Base-by-base conservation (phyloP, 1,140 invertebrate genomes). In the Tetramorium alpestre region DNA sequence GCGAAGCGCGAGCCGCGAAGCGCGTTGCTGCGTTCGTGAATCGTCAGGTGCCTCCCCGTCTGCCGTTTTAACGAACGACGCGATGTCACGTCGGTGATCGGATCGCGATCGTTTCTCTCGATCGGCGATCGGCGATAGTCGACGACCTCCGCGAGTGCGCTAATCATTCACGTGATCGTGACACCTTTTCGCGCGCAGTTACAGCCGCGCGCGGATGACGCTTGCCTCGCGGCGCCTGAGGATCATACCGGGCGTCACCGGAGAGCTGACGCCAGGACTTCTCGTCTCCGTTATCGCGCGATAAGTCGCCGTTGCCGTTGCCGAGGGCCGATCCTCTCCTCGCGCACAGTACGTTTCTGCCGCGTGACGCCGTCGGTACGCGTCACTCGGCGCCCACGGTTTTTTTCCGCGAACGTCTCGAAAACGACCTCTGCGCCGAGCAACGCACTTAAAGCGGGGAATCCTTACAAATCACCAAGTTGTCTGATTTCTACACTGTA, bases 131-230 rank as follows among this genome's bases (percentile, higher is more conserved):
- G 69, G 41, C 25, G 25, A 60, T 41, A 51, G 7, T 3, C 41
- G 25, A 41, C 18, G 25, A n/a, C 22, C 18, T 65, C 60, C n/a
- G 22, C n/a, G 47, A 18, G 47, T 38, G 47, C n/a, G 70, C 47
- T 62, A 60, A 84, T 84, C 44, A 25, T 47, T 75, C 80, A 49
- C 80, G 80, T 84, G 56, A 84, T 60, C 54, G 69, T 38, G 28
- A 49, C 25, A 60, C 54, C 54, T 64, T 70, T 22, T 33, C 22
- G 22, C 25, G 22, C 25, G 41, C 54, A 62, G 69, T 84, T 60
- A 6, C 69, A 38, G 25, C 25, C 69, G 44, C 41, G 51, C 18
- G 22, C 54, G 22, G 25, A 25, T 64, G 4, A 38, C 47, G 47
- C 1, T 41, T 41, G 44, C 47, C 18, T 25, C 44, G 72, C 54